Base-by-base conservation (phyloP, 2,888 invertebrate genomes). In the Pseudeuparius sepicola region DNA sequence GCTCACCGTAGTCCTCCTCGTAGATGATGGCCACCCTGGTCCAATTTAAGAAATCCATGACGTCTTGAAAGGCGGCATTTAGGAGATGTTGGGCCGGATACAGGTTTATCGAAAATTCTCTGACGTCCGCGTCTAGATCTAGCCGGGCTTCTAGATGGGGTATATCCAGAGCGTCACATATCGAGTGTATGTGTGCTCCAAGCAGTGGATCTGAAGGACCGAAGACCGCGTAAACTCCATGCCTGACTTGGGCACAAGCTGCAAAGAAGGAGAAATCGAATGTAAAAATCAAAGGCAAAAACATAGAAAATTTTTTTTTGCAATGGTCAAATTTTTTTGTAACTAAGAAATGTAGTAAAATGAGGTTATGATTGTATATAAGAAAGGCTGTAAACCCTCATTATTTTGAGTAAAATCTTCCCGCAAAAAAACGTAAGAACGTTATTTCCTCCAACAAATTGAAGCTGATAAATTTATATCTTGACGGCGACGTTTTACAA, bases 21-120 rank as follows among this genome's bases (percentile, higher is more conserved):
- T 83, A 86, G 34, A 88, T 67, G 43, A 88, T 74, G 31, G 83
- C 84, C 42, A 85, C 78, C 53, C 71, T 71, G 10, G 80, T 81
- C 86, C 87, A 87, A 53, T 82, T 80, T 50, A 85, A 71, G 56
- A 80, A 79, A 36, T 67, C 65, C 64, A 87, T 78, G 42, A 84
- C 73, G 60, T 86, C 85, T 47, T 76, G 69, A 53, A 81, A 79
- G 24, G 86, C 85, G 43, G 64, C 60, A 55, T 83, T 79, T 42
- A 87, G 70, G 43, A 78, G 66, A 46, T 68, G 66, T 58, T 82
- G 79, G 48, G 81, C 72, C 27, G 87, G 87, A 61, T 81, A 74
- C 26, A 87, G 64, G 60, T 85, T 87, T 54, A 87, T 78, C 30
- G 83, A 81, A 59, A 80, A 80, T 58, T 78, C 75, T 50, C 69